Evolutionary conservation across 2,113 vertebrate genomes (phyloP), one percentile per base, ranked within the genome.

Genomic region (Salvelinus namaycush): DNA sequence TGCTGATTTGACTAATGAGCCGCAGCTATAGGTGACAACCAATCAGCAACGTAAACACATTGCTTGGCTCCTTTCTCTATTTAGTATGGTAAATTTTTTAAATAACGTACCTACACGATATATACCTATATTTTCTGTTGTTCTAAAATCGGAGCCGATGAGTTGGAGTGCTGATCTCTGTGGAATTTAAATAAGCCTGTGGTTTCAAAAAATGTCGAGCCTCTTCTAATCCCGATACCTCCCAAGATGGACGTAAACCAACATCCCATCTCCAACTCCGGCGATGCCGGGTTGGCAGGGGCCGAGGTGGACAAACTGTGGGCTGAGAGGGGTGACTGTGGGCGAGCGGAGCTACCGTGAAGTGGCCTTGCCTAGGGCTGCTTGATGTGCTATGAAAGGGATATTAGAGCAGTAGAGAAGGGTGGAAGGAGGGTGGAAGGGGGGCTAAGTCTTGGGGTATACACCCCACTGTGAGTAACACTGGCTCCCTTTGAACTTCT

Each of bases 401-500:
- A 26, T 18, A 39, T 74, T 74, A 26, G 73, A 66, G 62, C n/a
- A 69, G 68, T 22, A 18, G 68, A 9, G 68, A 31, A 39, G 4
- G 67, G 29, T 31, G 18, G 59, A 27, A 13, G 16, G 60, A 22
- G 51, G 44, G 49, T 12, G 64, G 70, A 64, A 31, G 44, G 87
- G 87, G 87, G 89, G 87, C 88, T 87, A 87, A 86, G 92, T 92
- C 89, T 20, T 34, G 66, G 16, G 29, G 18, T 29, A 39, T 20
- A 14, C 91, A 29, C 79, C 91, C 62, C 62, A 70, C 31, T 12
- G 29, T 16, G 57, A 62, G 12, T 90, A 93, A 91, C 86, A 90
- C 81, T 66, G 57, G 79, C 87, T 79, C 83, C 84, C 89, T 93
- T 92, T 93, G 91, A 93, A 93, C 88, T 87, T 73, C 64, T 0